These are phyloP conservation scores for Buathra laborator DNA, from an alignment of 2,888 invertebrate species.

Conservation along the genomic window DNA sequence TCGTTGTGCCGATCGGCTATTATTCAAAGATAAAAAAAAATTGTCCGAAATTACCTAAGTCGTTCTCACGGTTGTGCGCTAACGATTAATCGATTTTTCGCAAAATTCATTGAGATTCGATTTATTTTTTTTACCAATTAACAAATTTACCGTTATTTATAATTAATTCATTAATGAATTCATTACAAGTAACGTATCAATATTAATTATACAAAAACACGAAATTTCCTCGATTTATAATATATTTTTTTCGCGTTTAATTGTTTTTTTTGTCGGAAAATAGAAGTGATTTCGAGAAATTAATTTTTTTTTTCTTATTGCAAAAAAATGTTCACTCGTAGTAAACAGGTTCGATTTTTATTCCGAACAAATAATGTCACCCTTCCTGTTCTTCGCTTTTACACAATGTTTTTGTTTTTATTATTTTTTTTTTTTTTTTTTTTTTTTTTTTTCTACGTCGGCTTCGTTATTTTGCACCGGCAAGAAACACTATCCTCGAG, in stretches of 20 bases:
- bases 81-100: background rate
- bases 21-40: conserved; percentile 27
- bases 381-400: background rate
- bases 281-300: too few species aligned
- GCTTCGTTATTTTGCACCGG: conserved; percentile 37
- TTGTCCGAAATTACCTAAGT: conserved; percentile 2
- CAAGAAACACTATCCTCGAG: conserved; percentile 80
- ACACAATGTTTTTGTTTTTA: conserved; percentile 30
- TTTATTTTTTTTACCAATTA: too few species aligned
- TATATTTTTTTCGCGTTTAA: too few species aligned
- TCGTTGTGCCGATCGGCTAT: conserved; percentile 67
- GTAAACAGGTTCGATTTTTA: background rate
- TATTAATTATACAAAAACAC: too few species aligned
- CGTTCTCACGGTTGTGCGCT: conserved; percentile 48
- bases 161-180: too few species aligned
- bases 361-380: background rate
- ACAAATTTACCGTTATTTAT: too few species aligned
- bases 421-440: conserved; percentile 26
- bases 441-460: background rate
- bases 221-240: too few species aligned
- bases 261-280: too few species aligned
- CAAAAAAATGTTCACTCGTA: background rate
- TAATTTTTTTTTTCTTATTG: too few species aligned
- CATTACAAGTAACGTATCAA: too few species aligned
- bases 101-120: background rate